These are phyloP conservation scores for Corythaeola cristata DNA, from an alignment of 2,113 vertebrate genomes.

Conservation along the genomic window DNA sequence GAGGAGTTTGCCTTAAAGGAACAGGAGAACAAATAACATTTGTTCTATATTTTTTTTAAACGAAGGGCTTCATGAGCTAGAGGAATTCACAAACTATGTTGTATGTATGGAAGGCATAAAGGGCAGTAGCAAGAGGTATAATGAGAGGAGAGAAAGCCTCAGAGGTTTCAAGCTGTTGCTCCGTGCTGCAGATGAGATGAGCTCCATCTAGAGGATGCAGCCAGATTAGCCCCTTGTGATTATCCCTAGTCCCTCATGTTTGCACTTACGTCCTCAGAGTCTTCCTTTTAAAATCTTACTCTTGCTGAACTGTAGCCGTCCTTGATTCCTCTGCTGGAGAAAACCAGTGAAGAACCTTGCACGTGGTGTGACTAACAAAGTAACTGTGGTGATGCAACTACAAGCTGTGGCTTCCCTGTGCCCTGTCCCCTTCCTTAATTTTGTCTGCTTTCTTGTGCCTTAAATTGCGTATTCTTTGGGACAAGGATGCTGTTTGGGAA, in stretches of 20 bases:
- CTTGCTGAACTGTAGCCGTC: background rate
- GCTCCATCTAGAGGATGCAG: conserved; percentile 25
- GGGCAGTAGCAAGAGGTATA: background rate
- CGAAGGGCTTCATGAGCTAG: background rate
- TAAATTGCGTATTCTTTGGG: background rate
- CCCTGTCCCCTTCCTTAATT: background rate
- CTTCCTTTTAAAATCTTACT: background rate
- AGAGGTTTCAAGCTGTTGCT: background rate
- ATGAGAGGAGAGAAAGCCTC: background rate
- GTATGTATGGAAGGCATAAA: background rate
- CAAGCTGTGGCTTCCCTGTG: background rate
- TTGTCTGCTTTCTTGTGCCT: background rate
- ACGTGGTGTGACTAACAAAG: background rate
- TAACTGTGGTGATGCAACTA: background rate
- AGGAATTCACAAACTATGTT: background rate
- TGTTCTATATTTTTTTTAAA: background rate
- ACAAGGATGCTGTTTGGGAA: background rate
- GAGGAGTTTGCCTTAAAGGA: background rate
- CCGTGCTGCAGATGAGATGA: background rate
- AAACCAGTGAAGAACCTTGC: background rate
- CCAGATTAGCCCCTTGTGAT: background rate
- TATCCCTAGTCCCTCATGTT: background rate
- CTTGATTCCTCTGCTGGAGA: background rate
- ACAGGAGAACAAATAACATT: background rate
- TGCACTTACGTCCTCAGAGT: background rate